These are phyloP conservation scores for Corythoichthys haematopterus DNA, from an alignment of 2,113 vertebrate species.

Conservation along the genomic window DNA sequence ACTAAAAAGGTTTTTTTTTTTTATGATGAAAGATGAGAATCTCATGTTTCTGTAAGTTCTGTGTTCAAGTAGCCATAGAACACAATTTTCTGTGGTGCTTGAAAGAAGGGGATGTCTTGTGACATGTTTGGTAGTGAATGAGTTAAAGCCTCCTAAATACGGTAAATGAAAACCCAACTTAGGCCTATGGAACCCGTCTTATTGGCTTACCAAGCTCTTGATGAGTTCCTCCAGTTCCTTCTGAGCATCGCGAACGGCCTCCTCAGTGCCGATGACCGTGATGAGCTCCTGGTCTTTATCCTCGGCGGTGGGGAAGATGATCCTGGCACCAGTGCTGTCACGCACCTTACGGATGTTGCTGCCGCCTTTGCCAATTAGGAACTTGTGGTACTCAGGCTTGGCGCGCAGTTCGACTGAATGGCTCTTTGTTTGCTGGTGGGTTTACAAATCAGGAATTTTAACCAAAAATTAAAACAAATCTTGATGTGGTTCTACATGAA, in stretches of 20 bases:
- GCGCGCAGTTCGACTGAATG: conserved; percentile 90
- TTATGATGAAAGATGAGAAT: too few relatives aligned
- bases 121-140: too few relatives aligned
- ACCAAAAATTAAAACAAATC: not conserved
- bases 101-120: too few relatives aligned
- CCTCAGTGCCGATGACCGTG: conserved; percentile 93
- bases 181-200: not conserved
- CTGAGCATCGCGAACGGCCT: conserved; percentile 88
- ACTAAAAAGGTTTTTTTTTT: too few relatives aligned
- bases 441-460: not conserved
- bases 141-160: too few relatives aligned
- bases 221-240: conserved; percentile 90
- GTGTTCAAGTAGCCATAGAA: too few relatives aligned
- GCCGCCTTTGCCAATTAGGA: conserved; percentile 95
- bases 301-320: conserved; percentile 89
- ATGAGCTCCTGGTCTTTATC: conserved; percentile 97
- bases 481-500: too few relatives aligned
- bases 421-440: conserved; percentile 91
- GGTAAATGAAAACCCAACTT: too few relatives aligned
- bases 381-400: conserved; percentile 98
- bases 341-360: conserved; percentile 96
- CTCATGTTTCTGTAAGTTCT: too few relatives aligned
- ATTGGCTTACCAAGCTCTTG: conserved; percentile 80
- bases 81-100: too few relatives aligned
- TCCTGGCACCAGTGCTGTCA: conserved; percentile 90